phyloP scores from a whole-genome alignment of 2,113 vertebrate genomes.

The Gobius niger region DNA sequence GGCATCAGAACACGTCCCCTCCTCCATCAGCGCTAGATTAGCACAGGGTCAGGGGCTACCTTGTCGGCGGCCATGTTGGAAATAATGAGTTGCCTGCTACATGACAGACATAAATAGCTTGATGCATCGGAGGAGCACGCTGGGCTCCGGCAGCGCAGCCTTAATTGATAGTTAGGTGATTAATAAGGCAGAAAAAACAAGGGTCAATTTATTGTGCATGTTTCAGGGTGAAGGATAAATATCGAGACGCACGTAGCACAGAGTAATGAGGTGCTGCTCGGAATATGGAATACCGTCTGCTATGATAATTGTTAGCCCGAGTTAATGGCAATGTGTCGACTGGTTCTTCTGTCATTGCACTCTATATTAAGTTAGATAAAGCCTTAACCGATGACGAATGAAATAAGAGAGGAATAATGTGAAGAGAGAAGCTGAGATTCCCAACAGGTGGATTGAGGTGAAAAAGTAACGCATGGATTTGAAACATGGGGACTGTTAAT shows the following conservation, averaged over 20 bases:
- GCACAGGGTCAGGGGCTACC: constrained; percentile 54
- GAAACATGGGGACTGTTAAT: no score
- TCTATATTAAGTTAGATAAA: constrained; percentile 50
- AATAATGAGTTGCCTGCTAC: constrained; percentile 62
- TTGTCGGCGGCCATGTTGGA: constrained; percentile 56
- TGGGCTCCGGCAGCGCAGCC: constrained; percentile 15
- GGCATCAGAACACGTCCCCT: constrained; percentile 35
- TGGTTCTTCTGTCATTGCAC: constrained; percentile 18
- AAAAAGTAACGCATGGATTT: no score
- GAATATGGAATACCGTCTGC: constrained; percentile 53
- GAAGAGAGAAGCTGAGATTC: no score
- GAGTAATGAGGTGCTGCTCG: constrained; percentile 36
- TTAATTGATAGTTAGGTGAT: constrained; percentile 61
- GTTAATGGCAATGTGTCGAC: constrained; percentile 40
- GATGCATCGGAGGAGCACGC: constrained; percentile 50
- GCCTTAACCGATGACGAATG: no score
- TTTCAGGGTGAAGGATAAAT: constrained; percentile 22
- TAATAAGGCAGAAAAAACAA: constrained; percentile 53
- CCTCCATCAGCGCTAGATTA: constrained; percentile 63
- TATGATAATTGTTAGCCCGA: constrained; percentile 20
- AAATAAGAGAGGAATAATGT: no score
- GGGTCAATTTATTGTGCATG: constrained; percentile 44
- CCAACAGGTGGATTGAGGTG: no score
- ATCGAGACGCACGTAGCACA: constrained; percentile 17
- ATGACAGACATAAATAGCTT: constrained; percentile 65